A percentile compares a stretch with the other conserved stretches of the same genome.
Conservation (phyloP, 2,113 vertebrate genomes). For the Campylomormyrus tamandua region DNA sequence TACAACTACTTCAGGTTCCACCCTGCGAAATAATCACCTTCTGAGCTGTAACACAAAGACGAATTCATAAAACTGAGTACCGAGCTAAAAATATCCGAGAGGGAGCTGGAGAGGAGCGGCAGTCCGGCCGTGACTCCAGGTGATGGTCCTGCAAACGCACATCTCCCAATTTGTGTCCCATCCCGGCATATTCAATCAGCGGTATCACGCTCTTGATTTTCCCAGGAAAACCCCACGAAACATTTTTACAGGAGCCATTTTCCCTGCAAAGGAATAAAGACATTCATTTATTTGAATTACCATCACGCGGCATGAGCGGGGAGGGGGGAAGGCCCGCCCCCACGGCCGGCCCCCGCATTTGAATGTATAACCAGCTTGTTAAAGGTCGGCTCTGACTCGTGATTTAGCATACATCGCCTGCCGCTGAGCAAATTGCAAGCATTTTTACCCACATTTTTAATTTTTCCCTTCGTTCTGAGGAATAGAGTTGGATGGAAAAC, state of each 20-base stretch:
- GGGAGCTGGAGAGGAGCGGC: neutral
- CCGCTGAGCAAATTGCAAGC: neutral
- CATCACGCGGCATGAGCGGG: constrained; percentile 14
- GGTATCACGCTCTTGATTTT: constrained; percentile 3
- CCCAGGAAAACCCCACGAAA: constrained; percentile 7
- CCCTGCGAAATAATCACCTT: neutral
- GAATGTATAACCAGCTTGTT: neutral
- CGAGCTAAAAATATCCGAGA: neutral
- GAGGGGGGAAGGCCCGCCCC: neutral
- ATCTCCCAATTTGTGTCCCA: constrained; percentile 10
- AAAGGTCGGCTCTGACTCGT: neutral
- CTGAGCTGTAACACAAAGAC: neutral
- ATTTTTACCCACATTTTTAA: neutral
- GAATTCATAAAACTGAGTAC: neutral
- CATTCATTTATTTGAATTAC: constrained; percentile 45
- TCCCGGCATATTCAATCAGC: constrained; percentile 21
- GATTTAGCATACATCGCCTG: neutral
- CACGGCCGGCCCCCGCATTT: neutral
- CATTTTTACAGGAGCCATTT: constrained; percentile 34
- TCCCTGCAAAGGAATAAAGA: constrained; percentile 30
- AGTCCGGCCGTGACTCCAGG: neutral
- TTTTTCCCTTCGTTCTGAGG: neutral
- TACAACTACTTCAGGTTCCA: neutral
- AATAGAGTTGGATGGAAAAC: neutral
- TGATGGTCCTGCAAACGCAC: neutral